Conservation (phyloP, 2,113 vertebrate genomes). For the Sturnus vulgaris region DNA sequence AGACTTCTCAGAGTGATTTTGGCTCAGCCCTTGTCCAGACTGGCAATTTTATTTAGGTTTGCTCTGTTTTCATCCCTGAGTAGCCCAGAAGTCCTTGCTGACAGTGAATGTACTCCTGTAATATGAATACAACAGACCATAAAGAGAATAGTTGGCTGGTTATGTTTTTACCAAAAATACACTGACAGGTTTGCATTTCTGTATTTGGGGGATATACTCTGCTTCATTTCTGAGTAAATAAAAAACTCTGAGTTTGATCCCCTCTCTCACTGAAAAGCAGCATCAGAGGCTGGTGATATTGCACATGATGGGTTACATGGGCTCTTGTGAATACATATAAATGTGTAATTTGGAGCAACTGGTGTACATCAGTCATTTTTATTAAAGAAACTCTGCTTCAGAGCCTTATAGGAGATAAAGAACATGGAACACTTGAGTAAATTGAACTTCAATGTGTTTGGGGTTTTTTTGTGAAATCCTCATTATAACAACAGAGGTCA, state of each 20-base stretch:
- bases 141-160: neutral
- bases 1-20: neutral
- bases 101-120: neutral
- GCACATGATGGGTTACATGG: neutral
- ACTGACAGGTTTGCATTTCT: neutral
- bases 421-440: slow-evolving; percentile 38
- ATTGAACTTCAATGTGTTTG: neutral
- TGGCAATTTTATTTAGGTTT: neutral
- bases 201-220: neutral
- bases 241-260: neutral
- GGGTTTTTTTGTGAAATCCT: neutral
- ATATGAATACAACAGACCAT: neutral
- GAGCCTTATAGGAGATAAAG: neutral
- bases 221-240: neutral
- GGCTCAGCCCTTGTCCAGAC: neutral
- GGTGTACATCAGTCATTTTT: slow-evolving; percentile 35
- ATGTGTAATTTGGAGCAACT: slow-evolving; percentile 32
- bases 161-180: neutral
- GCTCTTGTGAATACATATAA: neutral
- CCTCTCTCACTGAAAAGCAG: neutral
- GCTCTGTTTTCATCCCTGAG: neutral
- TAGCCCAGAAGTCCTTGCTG: neutral
- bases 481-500: neutral
- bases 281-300: neutral
- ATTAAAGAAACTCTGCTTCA: slow-evolving; percentile 28